These are phyloP conservation scores for Sebastes schlegelii DNA, from an alignment of 2,113 vertebrate genomes.

Conservation along the genomic window DNA sequence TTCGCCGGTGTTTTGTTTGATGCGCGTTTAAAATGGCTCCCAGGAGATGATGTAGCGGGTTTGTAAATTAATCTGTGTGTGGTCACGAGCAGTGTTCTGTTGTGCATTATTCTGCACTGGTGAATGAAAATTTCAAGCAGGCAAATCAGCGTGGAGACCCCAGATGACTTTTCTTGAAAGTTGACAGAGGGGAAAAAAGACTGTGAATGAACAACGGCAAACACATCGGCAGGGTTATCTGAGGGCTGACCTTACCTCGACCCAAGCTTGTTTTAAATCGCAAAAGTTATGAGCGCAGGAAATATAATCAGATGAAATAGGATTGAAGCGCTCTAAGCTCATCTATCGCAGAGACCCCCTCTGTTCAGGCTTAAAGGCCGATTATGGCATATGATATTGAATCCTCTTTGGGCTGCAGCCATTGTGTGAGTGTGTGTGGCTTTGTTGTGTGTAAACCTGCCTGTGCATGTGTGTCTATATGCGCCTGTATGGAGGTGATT, in stretches of 20 bases:
- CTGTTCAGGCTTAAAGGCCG: conserved; percentile 70
- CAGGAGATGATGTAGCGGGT: conserved; percentile 52
- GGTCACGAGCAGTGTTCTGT: background rate
- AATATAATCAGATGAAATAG: conserved; percentile 76
- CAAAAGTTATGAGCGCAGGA: conserved; percentile 65
- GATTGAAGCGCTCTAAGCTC: conserved; percentile 72
- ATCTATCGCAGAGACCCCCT: conserved; percentile 70
- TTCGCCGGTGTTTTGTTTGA: conserved; percentile 42
- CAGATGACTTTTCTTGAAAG: conserved; percentile 20
- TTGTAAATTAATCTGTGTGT: conserved; percentile 51
- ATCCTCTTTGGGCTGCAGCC: conserved; percentile 76
- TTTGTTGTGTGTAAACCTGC: conserved; percentile 41
- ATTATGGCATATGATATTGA: conserved; percentile 82
- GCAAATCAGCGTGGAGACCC: background rate
- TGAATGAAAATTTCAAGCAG: conserved; percentile 28
- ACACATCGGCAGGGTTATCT: conserved; percentile 35
- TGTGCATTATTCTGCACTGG: conserved; percentile 18
- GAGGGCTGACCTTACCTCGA: conserved; percentile 59
- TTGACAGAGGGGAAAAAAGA: background rate
- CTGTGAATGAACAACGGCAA: background rate
- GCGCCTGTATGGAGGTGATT: conserved; percentile 18
- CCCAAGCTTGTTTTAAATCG: conserved; percentile 65
- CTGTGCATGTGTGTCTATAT: conserved; percentile 19
- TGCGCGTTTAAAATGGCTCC: conserved; percentile 60
- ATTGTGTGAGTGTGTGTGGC: conserved; percentile 60